Percentiles rank a stretch among this genome's conserved stretches.
These are phyloP conservation scores for Channa maculata DNA, from an alignment of 2,113 vertebrate genomes.

Conservation along the genomic window DNA sequence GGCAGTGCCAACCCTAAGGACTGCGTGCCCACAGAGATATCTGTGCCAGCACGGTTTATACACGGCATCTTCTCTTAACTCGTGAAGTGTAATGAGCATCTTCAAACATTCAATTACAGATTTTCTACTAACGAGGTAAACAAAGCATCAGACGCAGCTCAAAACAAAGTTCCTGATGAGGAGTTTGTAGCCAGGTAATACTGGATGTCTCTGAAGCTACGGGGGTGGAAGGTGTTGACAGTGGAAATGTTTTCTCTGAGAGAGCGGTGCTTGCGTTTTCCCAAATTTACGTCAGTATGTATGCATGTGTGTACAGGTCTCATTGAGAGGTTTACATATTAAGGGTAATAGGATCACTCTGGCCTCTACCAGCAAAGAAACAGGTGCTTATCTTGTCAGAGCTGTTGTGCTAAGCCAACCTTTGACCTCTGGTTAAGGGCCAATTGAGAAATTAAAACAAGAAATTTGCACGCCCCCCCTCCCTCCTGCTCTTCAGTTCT, in stretches of 20 bases:
- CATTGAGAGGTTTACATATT: constrained; percentile 76
- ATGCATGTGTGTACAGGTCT: constrained; percentile 69
- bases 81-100: constrained; percentile 68
- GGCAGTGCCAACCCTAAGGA: constrained; percentile 46
- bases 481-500: constrained; percentile 3
- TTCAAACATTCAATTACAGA: constrained; percentile 71
- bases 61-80: constrained; percentile 54
- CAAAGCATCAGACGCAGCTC: constrained; percentile 65
- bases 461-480: constrained; percentile 66
- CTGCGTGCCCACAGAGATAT: constrained; percentile 48
- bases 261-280: constrained; percentile 60
- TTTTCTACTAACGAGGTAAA: constrained; percentile 72
- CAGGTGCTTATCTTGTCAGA: constrained; percentile 93
- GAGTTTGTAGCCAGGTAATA: constrained; percentile 65
- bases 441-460: constrained; percentile 80
- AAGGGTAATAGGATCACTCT: constrained; percentile 77
- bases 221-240: constrained; percentile 70
- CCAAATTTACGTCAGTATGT: constrained; percentile 73
- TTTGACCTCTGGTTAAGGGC: constrained; percentile 88
- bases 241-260: constrained; percentile 60
- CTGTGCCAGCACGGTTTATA: constrained; percentile 63
- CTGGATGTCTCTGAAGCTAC: constrained; percentile 48
- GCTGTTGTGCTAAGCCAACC: constrained; percentile 89
- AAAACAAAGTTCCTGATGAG: constrained; percentile 67
- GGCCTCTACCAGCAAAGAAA: constrained; percentile 60